phyloP scores from a whole-genome alignment of 2,113 vertebrate species.

The Zootoca vivipara region DNA sequence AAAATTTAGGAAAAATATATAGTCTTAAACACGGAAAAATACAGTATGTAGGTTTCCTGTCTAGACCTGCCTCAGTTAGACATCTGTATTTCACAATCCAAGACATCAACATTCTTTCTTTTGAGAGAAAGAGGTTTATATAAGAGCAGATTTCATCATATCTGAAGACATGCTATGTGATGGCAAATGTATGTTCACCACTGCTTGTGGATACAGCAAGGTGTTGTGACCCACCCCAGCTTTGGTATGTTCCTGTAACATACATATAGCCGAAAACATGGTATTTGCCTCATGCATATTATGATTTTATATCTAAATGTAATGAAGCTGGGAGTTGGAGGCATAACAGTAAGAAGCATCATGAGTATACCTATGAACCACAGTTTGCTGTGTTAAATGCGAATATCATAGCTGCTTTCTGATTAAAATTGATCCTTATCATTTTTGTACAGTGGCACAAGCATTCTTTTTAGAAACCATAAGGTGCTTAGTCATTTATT shows the following conservation, averaged over 20 bases:
- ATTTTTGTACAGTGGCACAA: background rate
- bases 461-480: conserved; percentile 2
- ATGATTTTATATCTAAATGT: background rate
- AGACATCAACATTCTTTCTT: background rate
- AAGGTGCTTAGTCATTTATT: conserved; percentile 12
- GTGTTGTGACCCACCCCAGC: background rate
- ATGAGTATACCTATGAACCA: background rate
- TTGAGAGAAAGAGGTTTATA: background rate
- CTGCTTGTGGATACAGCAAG: background rate
- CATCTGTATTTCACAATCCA: conserved; percentile 21
- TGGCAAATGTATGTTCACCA: background rate
- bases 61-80: conserved; percentile 8
- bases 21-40: too few relatives aligned
- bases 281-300: background rate
- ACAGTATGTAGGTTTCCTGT: conserved; percentile 3
- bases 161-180: background rate
- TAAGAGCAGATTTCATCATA: background rate
- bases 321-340: background rate
- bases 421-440: background rate
- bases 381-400: background rate
- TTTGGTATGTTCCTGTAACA: background rate
- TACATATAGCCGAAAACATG: background rate
- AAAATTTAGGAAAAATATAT: too few relatives aligned
- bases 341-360: background rate
- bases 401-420: conserved; percentile 12